Base-by-base conservation (phyloP, 2,113 vertebrate genomes). In the Silurus meridionalis region DNA sequence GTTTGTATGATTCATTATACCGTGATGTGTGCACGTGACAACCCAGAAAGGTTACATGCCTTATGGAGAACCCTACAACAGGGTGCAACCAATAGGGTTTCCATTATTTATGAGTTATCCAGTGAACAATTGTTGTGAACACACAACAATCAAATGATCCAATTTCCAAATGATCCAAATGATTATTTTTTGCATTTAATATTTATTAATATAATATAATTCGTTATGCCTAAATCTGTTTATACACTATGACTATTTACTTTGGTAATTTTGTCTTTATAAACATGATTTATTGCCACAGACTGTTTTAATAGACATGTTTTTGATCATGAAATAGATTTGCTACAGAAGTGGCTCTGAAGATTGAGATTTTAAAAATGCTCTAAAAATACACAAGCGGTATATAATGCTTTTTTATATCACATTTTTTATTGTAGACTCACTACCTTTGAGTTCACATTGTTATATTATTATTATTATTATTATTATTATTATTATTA, bases 1-100 rank as follows among this genome's bases (percentile, higher is more conserved):
- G 5, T 52, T 89, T 85, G 86, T 83, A 86, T 93, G 91, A 93
- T 87, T 93, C 93, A 93, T 92, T 72, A 84, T 74, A 46, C 17
- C 55, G n/a, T 83, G 11, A 64, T 25, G 57, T 60, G 71, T 23
- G n/a, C 82, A 53, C 55, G 7, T 80, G 57, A 67, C 50, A 74
- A 37, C 3, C 1, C n/a, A 79, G 6, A 37, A 79, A 58, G 53
- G 7, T 60, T 23, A 80, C 37, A 37, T 17, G 8, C 7, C 17
- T 2, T 58, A 58, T 37, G 53, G 6, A 14, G n/a, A 78, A 28
- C 71, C 8, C 19, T 52, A 52, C 8, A 52, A 23, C 25, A 67
- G 66, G 28, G n/a, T 6, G 25, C 37, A 37, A 37, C 37, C 37
- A 37, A 37, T 37, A 2, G 37, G 28, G 25, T 67, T 1, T 8